Evolutionary conservation across 1,140 invertebrate species (phyloP), one percentile per base, ranked within the genome.

Genomic region (Drosophila trapezifrons): DNA sequence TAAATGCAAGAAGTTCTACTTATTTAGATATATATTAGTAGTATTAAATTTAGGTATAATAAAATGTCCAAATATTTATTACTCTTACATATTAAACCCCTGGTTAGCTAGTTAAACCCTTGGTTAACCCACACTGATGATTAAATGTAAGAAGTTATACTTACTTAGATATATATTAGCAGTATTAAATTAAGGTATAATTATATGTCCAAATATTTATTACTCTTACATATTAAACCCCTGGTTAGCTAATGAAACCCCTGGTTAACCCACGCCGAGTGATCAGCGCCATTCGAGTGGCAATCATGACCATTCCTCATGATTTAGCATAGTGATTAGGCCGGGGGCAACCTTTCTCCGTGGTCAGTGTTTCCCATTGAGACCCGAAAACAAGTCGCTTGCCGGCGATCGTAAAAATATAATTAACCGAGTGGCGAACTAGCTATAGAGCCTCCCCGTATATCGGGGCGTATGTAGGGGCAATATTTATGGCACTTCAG

Each of bases 401-500:
- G 22, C 20, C 22, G 25, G 13, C 35, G 38, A 73, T 71, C 57
- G 49, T 63, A 56, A 75, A 74, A 42, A 13, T 74, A 64, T 64
- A 75, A 74, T 74, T 74, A 69, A 32, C 15, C 40, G n/a, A 20
- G 45, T 46, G 56, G 43, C 12, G 12, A 64, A 40, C 27, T 1
- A 25, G 8, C n/a, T 20, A 38, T 63, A 32, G 29, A 2, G 27
- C 9, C 27, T 4, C 27, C 9, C 8, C 27, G 3, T 10, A 46
- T 45, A 32, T 13, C 9, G 64, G 7, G 43, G 58, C 66, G 38
- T 51, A 62, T 71, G 73, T 38, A 65, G 65, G 65, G 59, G 47
- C 51, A 32, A 12, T 71, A 75, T 90, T 90, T 90, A 90, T 90
- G 86, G 76, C 37, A 85, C 86, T 90, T 85, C 63, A 90, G 49